Conservation (phyloP, 2,888 invertebrate species). For the Pedicia rivosa region DNA sequence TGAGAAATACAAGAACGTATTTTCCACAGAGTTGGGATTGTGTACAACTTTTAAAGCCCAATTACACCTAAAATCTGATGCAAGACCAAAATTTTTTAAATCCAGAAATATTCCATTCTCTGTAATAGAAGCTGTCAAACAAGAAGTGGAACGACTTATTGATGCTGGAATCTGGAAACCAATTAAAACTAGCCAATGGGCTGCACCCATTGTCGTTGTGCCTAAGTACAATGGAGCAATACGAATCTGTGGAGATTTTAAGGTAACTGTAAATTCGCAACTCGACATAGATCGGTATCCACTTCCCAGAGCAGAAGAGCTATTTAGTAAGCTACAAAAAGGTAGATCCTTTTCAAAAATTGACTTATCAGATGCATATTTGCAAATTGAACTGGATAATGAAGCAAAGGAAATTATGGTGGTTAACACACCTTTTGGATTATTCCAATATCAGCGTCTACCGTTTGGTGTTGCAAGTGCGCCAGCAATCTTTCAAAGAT, state of each 20-base stretch:
- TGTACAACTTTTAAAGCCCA: slow-evolving; percentile 5
- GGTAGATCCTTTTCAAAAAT: slow-evolving; percentile 5
- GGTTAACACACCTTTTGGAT: slow-evolving; percentile 11
- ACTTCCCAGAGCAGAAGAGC: slow-evolving; percentile 2
- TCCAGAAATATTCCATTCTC: slow-evolving; percentile 2
- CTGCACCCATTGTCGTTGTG: slow-evolving; percentile 6
- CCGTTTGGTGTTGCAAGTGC: slow-evolving; percentile 12
- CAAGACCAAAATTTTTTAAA: slow-evolving; percentile 1
- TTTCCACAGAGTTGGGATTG: slow-evolving; percentile 4
- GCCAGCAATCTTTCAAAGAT: slow-evolving; percentile 11
- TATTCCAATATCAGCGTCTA: slow-evolving; percentile 13
- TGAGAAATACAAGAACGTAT: slow-evolving; percentile 4
- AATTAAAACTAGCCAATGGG: slow-evolving; percentile 6
- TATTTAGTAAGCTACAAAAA: slow-evolving; percentile 2
- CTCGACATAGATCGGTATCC: slow-evolving; percentile 4
- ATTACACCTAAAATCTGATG: slow-evolving; percentile 3
- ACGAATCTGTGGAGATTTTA: slow-evolving; percentile 9
- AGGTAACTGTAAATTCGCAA: slow-evolving; percentile 7
- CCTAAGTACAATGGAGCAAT: slow-evolving; percentile 4
- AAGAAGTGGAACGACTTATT: slow-evolving; percentile 2
- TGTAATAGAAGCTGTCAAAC: slow-evolving; percentile 2
- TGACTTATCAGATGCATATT: slow-evolving; percentile 9
- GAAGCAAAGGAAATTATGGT: slow-evolving; percentile 8
- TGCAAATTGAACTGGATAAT: slow-evolving; percentile 9
- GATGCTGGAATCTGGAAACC: slow-evolving; percentile 6